A percentile compares a stretch with the other conserved stretches of the same genome.
Evolutionary conservation across 2,888 invertebrate genomes (phyloP).

Genomic region (Odontomyia ornata): DNA sequence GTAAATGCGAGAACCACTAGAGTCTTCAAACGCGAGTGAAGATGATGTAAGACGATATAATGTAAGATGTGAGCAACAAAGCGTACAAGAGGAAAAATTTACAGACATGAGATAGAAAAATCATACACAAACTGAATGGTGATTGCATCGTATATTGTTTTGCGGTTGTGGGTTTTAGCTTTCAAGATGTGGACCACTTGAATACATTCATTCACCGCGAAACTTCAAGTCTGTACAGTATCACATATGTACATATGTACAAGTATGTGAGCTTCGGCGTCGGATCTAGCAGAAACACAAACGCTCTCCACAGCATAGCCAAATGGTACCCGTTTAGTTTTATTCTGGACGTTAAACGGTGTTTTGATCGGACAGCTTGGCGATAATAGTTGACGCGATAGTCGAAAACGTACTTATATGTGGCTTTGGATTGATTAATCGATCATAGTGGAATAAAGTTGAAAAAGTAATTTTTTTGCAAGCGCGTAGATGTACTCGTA

Average conservation of each 20-base stretch:
- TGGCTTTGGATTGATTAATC: no score
- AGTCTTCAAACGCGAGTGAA: background rate
- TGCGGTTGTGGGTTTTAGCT: conserved; percentile 37
- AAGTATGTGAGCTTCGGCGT: conserved; percentile 13
- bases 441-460: no score
- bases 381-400: background rate
- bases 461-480: no score
- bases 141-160: background rate
- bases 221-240: background rate
- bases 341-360: conserved; percentile 8
- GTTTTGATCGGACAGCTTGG: conserved; percentile 11
- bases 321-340: background rate
- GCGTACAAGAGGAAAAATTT: conserved; percentile 4
- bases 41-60: conserved; percentile 28
- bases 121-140: background rate
- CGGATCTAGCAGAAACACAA: background rate
- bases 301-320: background rate
- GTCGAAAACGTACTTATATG: background rate
- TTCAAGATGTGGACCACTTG: conserved; percentile 7
- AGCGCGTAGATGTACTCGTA: no score
- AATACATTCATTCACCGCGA: background rate
- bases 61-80: background rate
- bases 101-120: conserved; percentile 12
- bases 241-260: background rate
- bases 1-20: background rate